Evolutionary conservation across 2,888 invertebrate genomes (phyloP).

Genomic region (Neoaliturus tenellus): DNA sequence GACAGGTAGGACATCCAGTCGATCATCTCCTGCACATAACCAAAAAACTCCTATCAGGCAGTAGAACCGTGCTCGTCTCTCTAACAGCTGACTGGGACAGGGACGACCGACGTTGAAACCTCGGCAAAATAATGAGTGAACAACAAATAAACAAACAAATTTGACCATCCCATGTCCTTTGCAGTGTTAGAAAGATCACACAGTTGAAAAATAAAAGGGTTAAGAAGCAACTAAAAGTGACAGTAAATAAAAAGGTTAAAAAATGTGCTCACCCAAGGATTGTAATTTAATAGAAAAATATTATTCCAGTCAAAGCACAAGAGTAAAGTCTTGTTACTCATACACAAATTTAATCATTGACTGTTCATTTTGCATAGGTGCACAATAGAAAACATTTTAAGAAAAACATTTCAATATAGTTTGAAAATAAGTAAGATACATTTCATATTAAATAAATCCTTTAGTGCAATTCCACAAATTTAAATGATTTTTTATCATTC

Average conservation of each 20-base stretch:
- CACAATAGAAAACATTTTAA: too few species aligned
- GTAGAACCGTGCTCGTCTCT: constrained; percentile 64
- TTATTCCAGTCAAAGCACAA: too few species aligned
- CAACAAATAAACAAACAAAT: constrained; percentile 42
- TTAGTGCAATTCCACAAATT: too few species aligned
- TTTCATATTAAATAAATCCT: too few species aligned
- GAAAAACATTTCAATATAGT: too few species aligned
- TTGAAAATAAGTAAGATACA: too few species aligned
- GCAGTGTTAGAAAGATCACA: constrained; percentile 64
- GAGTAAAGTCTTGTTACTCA: too few species aligned
- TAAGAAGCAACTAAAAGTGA: constrained; percentile 15
- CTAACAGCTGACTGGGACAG: constrained; percentile 21
- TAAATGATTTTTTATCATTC: too few species aligned
- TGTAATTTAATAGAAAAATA: neutral
- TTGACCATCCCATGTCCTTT: constrained; percentile 63
- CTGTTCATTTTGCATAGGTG: too few species aligned
- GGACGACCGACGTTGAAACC: neutral
- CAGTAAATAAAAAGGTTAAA: neutral
- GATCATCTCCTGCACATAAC: constrained; percentile 98
- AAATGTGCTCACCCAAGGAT: constrained; percentile 15
- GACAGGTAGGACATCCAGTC: constrained; percentile 98
- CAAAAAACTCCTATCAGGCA: constrained; percentile 97
- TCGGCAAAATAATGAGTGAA: constrained; percentile 52
- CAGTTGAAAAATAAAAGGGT: neutral
- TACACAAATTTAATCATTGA: too few species aligned